phyloP scores from a whole-genome alignment of 2,888 invertebrate species.

The Gnatocerus cornutus region DNA sequence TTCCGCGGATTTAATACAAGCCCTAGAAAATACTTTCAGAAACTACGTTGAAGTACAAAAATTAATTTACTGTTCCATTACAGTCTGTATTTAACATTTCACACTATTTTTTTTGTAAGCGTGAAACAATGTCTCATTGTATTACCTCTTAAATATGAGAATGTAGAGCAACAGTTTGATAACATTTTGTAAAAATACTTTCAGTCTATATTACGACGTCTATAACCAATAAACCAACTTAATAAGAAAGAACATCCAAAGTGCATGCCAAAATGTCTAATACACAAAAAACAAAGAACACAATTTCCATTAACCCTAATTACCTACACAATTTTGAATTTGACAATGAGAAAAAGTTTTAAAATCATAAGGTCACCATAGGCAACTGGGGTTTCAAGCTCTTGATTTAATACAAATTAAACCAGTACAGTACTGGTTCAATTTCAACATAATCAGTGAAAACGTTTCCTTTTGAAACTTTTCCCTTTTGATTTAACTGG shows the following conservation, averaged over 20 bases:
- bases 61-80: constrained; percentile 34
- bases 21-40: constrained; percentile 34
- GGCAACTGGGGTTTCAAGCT: constrained; percentile 70
- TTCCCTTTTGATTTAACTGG: constrained; percentile 64
- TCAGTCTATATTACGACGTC: constrained; percentile 65
- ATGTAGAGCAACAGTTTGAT: constrained; percentile 58
- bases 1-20: constrained; percentile 24
- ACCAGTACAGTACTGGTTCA: constrained; percentile 4
- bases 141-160: constrained; percentile 41
- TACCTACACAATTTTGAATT: constrained; percentile 62
- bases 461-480: constrained; percentile 63
- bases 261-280: constrained; percentile 59
- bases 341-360: constrained; percentile 44
- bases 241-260: constrained; percentile 55
- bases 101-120: constrained; percentile 22
- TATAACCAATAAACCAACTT: constrained; percentile 49
- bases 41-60: constrained; percentile 42
- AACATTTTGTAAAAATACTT: constrained; percentile 62
- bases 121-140: constrained; percentile 38
- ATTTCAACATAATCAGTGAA: constrained; percentile 60
- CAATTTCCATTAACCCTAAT: constrained; percentile 53
- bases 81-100: constrained; percentile 32
- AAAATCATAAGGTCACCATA: constrained; percentile 66
- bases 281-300: constrained; percentile 57
- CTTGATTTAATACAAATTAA: constrained; percentile 53